phyloP scores from a whole-genome alignment of 2,113 vertebrate genomes.

The Hirundichthys speculiger region DNA sequence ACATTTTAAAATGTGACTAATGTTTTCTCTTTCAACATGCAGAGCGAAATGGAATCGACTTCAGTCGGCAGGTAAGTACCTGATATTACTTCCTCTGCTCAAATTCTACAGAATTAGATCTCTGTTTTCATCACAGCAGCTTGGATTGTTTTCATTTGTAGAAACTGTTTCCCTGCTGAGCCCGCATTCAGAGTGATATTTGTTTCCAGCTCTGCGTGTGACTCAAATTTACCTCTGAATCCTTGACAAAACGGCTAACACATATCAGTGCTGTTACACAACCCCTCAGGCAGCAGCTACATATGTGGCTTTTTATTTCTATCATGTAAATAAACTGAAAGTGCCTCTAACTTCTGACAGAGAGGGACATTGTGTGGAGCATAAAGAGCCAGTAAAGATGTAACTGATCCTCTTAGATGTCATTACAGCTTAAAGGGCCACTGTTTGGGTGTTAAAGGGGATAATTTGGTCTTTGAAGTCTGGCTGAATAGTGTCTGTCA shows the following conservation, averaged over 20 bases:
- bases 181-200: background rate
- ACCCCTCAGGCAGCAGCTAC: too few relatives aligned
- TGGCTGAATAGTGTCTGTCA: background rate
- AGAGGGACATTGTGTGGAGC: too few relatives aligned
- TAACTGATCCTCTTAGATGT: too few relatives aligned
- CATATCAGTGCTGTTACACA: too few relatives aligned
- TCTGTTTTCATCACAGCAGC: background rate
- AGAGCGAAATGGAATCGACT: constrained; percentile 90
- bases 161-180: background rate
- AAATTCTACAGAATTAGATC: background rate
- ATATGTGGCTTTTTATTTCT: too few relatives aligned
- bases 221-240: background rate
- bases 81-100: constrained; percentile 2
- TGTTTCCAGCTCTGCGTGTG: background rate
- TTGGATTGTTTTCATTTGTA: constrained; percentile 4
- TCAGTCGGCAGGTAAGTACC: constrained; percentile 88
- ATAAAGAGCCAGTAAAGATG: too few relatives aligned
- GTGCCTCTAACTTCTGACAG: too few relatives aligned
- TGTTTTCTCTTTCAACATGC: constrained; percentile 76
- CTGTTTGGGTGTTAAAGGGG: too few relatives aligned
- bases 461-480: too few relatives aligned
- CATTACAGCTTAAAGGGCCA: too few relatives aligned
- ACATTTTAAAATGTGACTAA: background rate
- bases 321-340: too few relatives aligned
- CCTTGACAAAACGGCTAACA: too few relatives aligned